Conservation (phyloP, 92 coral and sea anemone genomes). For the Umimayanthus kanabou region DNA sequence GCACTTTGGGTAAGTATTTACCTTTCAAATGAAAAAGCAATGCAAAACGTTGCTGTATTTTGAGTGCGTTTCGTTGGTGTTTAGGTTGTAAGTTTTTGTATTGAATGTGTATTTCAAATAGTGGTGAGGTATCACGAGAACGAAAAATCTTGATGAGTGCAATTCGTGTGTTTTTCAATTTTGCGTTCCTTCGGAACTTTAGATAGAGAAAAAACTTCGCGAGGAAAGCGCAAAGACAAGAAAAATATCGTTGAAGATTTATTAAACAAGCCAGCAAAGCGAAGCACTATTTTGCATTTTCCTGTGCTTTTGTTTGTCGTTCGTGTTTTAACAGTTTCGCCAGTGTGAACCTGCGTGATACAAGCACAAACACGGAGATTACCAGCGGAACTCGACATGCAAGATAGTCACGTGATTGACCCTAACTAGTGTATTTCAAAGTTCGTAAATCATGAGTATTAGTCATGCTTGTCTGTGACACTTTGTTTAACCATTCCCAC, state of each 20-base stretch:
- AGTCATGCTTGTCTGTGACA: too few species aligned
- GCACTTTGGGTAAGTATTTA: neutral
- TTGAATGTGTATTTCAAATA: neutral
- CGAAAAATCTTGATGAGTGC: neutral
- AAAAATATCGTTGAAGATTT: neutral
- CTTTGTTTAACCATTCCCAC: too few species aligned
- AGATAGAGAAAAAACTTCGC: too few species aligned
- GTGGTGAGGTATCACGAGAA: too few species aligned
- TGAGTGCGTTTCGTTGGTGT: too few species aligned
- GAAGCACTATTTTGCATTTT: neutral
- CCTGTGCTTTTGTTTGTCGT: neutral
- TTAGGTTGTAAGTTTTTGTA: neutral
- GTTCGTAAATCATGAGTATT: too few species aligned
- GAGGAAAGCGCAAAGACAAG: neutral
- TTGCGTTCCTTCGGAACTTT: too few species aligned
- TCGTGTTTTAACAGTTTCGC: neutral
- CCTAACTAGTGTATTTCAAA: neutral
- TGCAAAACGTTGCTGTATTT: neutral
- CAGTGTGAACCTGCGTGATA: neutral
- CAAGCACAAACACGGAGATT: neutral
- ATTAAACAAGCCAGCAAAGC: neutral
- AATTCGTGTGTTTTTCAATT: neutral
- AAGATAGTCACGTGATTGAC: neutral
- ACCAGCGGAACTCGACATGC: neutral
- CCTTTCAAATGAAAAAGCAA: neutral